Conservation (phyloP, 2,113 vertebrate genomes). For the Odocoileus virginianus region DNA sequence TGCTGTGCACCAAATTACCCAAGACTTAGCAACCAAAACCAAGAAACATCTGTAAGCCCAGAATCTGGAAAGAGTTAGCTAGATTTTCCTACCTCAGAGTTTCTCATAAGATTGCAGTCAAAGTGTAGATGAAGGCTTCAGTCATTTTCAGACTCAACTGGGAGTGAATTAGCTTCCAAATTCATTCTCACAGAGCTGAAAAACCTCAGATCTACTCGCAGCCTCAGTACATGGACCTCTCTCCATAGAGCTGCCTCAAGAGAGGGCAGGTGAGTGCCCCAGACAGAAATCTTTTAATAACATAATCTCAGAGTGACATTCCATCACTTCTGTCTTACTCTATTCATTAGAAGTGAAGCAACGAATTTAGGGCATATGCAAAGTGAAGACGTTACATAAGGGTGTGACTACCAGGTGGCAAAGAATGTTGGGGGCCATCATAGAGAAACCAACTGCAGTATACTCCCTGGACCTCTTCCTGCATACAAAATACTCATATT, state of each 20-base stretch:
- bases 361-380: background rate
- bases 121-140: background rate
- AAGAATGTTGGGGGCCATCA: background rate
- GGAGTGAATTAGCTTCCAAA: background rate
- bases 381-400: background rate
- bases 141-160: background rate
- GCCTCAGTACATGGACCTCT: background rate
- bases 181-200: background rate
- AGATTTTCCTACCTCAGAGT: background rate
- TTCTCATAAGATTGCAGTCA: background rate
- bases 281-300: background rate
- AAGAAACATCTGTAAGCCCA: background rate
- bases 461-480: background rate
- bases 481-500: background rate
- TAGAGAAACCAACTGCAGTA: background rate
- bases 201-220: background rate
- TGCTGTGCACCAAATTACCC: background rate
- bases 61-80: background rate
- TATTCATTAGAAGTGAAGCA: background rate
- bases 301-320: background rate
- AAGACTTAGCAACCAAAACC: background rate
- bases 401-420: background rate
- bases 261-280: background rate
- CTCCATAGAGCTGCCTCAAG: background rate
- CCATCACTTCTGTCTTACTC: background rate